These are phyloP conservation scores for Quadroppia sp. DNA, from an alignment of 2,888 invertebrate genomes.

Conservation along the genomic window DNA sequence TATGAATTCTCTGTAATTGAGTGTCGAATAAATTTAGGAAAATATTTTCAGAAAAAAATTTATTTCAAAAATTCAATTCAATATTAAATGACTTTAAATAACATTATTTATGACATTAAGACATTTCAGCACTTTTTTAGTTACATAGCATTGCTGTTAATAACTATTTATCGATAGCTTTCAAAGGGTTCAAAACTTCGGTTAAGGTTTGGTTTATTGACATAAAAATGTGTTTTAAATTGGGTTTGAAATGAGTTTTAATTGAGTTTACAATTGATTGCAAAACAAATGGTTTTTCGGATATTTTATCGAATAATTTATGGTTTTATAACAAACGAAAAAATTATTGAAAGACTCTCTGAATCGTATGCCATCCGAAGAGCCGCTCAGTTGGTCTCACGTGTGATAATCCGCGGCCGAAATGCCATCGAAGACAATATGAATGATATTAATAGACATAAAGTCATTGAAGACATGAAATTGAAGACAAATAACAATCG, in stretches of 20 bases:
- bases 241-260: neutral
- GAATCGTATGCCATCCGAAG: neutral
- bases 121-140: no score
- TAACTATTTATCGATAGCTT: no score
- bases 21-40: no score
- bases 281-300: neutral
- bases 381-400: neutral
- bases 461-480: neutral
- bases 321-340: neutral
- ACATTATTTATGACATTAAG: no score
- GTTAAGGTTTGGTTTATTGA: no score
- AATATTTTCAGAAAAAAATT: no score
- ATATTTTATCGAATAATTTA: neutral
- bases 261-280: neutral
- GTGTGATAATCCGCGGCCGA: neutral
- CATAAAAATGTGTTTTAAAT: neutral
- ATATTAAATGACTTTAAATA: no score
- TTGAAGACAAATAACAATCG: neutral
- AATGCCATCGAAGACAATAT: neutral
- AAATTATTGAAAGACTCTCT: neutral
- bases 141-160: no score
- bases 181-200: no score
- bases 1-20: no score
- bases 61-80: no score
- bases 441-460: neutral